Evolutionary conservation across 2,888 invertebrate genomes (phyloP).

Genomic region (Plusia festucae): DNA sequence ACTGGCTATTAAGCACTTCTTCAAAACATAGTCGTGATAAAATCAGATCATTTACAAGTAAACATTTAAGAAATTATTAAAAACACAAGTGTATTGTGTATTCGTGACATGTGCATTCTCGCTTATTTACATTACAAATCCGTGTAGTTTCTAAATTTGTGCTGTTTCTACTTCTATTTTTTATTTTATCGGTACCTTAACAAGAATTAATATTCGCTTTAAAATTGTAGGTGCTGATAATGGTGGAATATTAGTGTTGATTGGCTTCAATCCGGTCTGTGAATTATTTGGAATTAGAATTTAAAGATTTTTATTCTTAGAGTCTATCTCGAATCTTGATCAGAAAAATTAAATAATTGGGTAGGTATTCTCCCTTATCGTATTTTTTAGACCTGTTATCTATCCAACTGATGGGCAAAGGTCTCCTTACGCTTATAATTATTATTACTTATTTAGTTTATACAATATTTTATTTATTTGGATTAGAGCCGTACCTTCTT

Average conservation of each 20-base stretch:
- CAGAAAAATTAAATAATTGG: neutral
- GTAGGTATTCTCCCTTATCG: neutral
- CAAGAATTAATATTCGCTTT: slow-evolving; percentile 75
- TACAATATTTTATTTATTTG: neutral
- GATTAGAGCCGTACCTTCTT: slow-evolving; percentile 70
- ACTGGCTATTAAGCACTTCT: too few relatives aligned
- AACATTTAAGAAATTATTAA: slow-evolving; percentile 42
- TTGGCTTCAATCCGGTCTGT: slow-evolving; percentile 71
- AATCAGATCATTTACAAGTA: slow-evolving; percentile 23
- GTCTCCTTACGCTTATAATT: too few relatives aligned
- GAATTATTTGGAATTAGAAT: slow-evolving; percentile 63
- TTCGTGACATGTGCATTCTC: slow-evolving; percentile 34
- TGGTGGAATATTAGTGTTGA: slow-evolving; percentile 65
- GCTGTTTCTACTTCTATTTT: slow-evolving; percentile 37
- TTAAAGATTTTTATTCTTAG: slow-evolving; percentile 10
- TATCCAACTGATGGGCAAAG: neutral
- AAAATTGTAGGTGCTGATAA: slow-evolving; percentile 66
- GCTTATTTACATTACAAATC: slow-evolving; percentile 30
- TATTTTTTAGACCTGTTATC: neutral
- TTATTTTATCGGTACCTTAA: slow-evolving; percentile 74
- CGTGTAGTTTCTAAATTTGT: slow-evolving; percentile 37
- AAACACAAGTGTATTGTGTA: slow-evolving; percentile 42
- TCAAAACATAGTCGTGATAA: slow-evolving; percentile 20
- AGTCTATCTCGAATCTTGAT: neutral
- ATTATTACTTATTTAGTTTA: too few relatives aligned